Evolutionary conservation across 2,888 invertebrate genomes (phyloP).

Genomic region (Macrophya annulata): DNA sequence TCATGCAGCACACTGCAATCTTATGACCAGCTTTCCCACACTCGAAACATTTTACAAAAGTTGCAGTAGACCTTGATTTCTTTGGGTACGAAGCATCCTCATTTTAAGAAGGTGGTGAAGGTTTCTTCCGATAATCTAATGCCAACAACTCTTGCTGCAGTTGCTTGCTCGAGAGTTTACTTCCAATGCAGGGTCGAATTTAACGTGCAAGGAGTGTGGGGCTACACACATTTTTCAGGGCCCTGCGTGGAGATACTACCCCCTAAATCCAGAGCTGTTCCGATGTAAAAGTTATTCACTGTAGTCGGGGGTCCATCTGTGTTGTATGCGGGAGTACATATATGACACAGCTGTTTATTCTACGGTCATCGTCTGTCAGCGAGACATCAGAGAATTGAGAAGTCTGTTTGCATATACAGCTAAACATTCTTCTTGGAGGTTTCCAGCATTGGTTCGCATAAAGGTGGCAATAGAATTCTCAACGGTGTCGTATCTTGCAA

Average conservation of each 20-base stretch:
- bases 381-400: slow-evolving; percentile 33
- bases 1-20: slow-evolving; percentile 42
- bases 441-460: slow-evolving; percentile 41
- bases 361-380: background rate
- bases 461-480: slow-evolving; percentile 57
- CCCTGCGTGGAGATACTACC: background rate
- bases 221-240: background rate
- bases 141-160: background rate
- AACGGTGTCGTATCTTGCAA: slow-evolving; percentile 51
- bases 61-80: background rate
- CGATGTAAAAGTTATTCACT: background rate
- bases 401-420: slow-evolving; percentile 55
- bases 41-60: background rate
- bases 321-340: background rate
- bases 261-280: too few species aligned
- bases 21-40: background rate
- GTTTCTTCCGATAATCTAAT: background rate
- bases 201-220: background rate
- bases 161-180: background rate
- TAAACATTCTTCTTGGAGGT: slow-evolving; percentile 57
- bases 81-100: background rate
- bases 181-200: background rate
- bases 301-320: background rate
- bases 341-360: background rate
- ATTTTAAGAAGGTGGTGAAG: background rate